These are phyloP conservation scores for Drosophila picticornis DNA, from an alignment of 2,888 invertebrate genomes.

Conservation along the genomic window DNA sequence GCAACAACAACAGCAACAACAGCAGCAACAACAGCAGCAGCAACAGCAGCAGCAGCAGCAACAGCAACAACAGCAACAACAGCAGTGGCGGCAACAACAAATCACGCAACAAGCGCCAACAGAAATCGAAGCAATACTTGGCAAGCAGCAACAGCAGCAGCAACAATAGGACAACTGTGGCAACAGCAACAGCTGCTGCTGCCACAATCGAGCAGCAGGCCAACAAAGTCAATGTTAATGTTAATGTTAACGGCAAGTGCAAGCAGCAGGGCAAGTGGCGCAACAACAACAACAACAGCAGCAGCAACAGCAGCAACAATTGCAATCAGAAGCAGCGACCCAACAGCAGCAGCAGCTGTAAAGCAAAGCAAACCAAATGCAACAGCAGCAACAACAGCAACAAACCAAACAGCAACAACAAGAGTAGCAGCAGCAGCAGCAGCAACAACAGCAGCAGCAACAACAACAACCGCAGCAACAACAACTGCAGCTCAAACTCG, in stretches of 20 bases:
- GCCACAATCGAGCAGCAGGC: constrained; percentile 4
- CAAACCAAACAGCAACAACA: constrained; percentile 34
- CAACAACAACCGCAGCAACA: constrained; percentile 17
- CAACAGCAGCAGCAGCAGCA: constrained; percentile 24
- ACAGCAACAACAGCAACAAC: not conserved
- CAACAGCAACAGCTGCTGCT: constrained; percentile 26
- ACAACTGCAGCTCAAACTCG: constrained; percentile 19
- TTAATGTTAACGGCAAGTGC: constrained; percentile 9
- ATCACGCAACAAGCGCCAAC: constrained; percentile 63
- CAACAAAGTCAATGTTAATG: constrained; percentile 7
- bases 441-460: constrained; percentile 41
- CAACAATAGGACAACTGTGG: not conserved
- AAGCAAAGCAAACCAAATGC: constrained; percentile 32
- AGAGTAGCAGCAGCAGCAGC: constrained; percentile 46
- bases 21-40: constrained; percentile 14
- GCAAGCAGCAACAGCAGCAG: not conserved
- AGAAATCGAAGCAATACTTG: constrained; percentile 33
- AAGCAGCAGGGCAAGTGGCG: constrained; percentile 56
- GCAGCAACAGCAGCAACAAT: constrained; percentile 11
- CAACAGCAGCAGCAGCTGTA: constrained; percentile 17
- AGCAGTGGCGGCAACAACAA: constrained; percentile 22
- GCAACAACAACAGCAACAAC: constrained; percentile 1
- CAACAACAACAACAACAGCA: constrained; percentile 34
- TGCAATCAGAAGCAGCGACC: constrained; percentile 26
- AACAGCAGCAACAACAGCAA: constrained; percentile 33